Base-by-base conservation (phyloP, 2,888 invertebrate species). In the Tubulanus polymorphus region DNA sequence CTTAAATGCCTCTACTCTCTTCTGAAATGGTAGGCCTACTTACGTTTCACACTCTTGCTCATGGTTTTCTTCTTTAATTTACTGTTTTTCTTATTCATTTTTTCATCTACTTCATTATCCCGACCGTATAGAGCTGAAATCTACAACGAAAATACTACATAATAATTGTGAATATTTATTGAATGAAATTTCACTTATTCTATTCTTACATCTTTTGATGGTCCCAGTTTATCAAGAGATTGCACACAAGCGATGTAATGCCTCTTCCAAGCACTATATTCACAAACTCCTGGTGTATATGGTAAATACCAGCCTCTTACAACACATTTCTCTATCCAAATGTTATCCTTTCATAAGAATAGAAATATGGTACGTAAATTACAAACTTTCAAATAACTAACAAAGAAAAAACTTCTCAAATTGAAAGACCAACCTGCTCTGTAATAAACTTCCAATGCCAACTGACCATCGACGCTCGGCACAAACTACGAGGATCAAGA, bases 391-490 rank as follows among this genome's bases (percentile, higher is more conserved):
- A 8, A 30, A 49, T 8, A 29, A 52, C 12, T 47, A 45, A 49
- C 23, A n/a, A 20, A 27, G 23, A 20, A 27, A 48, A 45, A 18
- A 26, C 51, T 26, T 32, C 45, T 18, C 30, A 25, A 48, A 26
- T 20, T 20, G 45, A 20, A 10, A 18, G 45, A 10, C 12, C 18
- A 52, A 78, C 78, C 72, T 78, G 77, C 56, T 76, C 77, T 26
- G 75, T 56, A 2, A 77, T 56, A 48, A 72, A 75, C 57, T 75
- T 78, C 78, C 78, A 78, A 50, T 73, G 66, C 75, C 77, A 78
- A 27, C 64, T 72, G 8, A 75, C 76, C 61, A 68, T 70, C 1
- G 74, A 66, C 49, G 73, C 72, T 26, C 75, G 54, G 55, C 71
- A 71, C 46, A 77, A 63, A 56, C 70, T 73, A 53, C 74, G 70